Conservation (phyloP, 2,797 vertebrate species). For the Cyclura pinguis region DNA sequence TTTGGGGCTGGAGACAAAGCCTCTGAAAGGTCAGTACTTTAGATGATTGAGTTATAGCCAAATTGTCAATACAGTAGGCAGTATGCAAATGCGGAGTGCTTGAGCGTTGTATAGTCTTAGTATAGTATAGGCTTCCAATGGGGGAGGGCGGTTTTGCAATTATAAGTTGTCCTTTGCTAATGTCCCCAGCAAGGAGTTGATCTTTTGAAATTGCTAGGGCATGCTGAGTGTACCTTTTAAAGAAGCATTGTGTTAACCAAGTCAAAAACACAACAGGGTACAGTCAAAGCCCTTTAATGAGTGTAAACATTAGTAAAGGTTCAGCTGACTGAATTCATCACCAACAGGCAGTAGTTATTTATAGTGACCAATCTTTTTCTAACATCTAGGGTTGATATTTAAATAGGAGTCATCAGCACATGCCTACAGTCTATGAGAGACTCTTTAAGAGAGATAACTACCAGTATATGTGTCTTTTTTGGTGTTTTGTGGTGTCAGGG, state of each 20-base stretch:
- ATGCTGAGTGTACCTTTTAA: not conserved
- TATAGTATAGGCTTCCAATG: too few relatives aligned
- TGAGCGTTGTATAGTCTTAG: too few relatives aligned
- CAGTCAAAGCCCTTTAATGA: not conserved
- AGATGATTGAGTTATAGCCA: too few relatives aligned
- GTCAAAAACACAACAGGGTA: not conserved
- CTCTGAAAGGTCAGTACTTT: too few relatives aligned
- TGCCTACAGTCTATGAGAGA: not conserved
- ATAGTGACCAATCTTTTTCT: not conserved
- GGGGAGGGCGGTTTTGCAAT: too few relatives aligned
- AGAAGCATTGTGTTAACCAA: not conserved
- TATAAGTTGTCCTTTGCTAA: too few relatives aligned
- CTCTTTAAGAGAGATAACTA: not conserved
- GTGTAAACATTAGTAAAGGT: not conserved
- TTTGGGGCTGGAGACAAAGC: too few relatives aligned
- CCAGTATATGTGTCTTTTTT: not conserved
- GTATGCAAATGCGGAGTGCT: too few relatives aligned
- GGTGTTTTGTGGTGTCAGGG: not conserved
- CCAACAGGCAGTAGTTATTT: slow-evolving; percentile 7
- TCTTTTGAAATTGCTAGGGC: too few relatives aligned
- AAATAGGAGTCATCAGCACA: not conserved
- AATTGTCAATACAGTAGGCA: too few relatives aligned
- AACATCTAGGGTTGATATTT: not conserved
- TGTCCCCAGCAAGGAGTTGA: too few relatives aligned
- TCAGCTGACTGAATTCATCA: slow-evolving; percentile 8